phyloP scores from a whole-genome alignment of 2,888 invertebrate genomes.

The Erebia palarica region DNA sequence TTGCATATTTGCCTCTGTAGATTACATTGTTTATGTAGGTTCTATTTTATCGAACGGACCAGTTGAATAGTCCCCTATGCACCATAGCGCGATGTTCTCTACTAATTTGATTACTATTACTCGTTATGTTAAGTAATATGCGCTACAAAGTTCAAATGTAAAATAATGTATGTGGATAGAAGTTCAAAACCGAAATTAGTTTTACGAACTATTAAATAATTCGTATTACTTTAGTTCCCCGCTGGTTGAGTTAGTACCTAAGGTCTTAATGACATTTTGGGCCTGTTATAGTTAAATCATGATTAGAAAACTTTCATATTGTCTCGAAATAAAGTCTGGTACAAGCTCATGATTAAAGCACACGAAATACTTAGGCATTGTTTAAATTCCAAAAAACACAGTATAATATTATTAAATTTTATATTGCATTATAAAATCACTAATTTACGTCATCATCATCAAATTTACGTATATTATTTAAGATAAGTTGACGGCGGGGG shows the following conservation, averaged over 20 bases:
- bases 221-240: conserved; percentile 19
- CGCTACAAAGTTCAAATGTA: background rate
- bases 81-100: background rate
- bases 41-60: background rate
- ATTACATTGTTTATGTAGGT: background rate
- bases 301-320: background rate
- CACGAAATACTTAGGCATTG: too few relatives aligned
- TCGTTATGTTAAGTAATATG: conserved; percentile 1
- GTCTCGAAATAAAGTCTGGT: background rate
- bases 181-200: conserved; percentile 21
- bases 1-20: background rate
- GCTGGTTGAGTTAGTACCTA: background rate
- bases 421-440: too few relatives aligned
- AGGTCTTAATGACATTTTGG: conserved; percentile 2
- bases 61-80: background rate
- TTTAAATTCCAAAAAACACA: too few relatives aligned
- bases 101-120: background rate
- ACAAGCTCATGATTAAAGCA: background rate
- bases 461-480: too few relatives aligned
- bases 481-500: too few relatives aligned
- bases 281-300: background rate
- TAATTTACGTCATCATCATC: too few relatives aligned
- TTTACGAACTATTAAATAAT: conserved; percentile 22
- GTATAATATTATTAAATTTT: too few relatives aligned
- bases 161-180: background rate